Base-by-base conservation (phyloP, 2,888 invertebrate genomes). In the Macroteleia sp. region DNA sequence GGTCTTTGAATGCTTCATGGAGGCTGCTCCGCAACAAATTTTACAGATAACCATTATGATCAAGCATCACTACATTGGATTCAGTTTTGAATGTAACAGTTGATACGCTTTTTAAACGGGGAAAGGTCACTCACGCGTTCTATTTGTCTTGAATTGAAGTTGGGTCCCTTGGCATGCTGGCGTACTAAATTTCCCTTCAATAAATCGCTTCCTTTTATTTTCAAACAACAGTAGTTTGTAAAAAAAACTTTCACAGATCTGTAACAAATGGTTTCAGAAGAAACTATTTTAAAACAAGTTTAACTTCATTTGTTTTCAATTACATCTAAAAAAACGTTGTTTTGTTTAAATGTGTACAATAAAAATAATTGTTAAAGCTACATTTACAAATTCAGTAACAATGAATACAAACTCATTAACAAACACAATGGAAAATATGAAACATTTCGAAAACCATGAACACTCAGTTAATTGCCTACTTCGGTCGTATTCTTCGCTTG, bases 1-100 rank as follows among this genome's bases (percentile, higher is more conserved):
- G 83, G 94, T 96, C 41, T 94, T 96, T 85, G 96, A 96, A 90
- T 96, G 96, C 89, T 96, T 96, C 89, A 91, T 96, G 42, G 96
- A 96, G 91, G 95, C 96, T 0, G 96, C 96, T 0, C 96, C 96
- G 0, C 96, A 96, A 88, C 95, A 96, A 88, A 95, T 96, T 52
- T 90, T 96, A 74, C 96, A 96, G 90, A 92, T 95, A 28, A 94
- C 95, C 25, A 93, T 96, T 81, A 93, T 96, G 84, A 91, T 96
- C 52, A 92, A 92, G 28, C 93, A 94, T 62, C 92, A 93, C 39
- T 91, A 93, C 39, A 93, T 92, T 30, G 88, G 92, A 5, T 92
- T 94, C 76, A 93, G 86, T 70, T 80, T 90, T 71, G 85, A 93
- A 81, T 90, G 94, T 94, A 87, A 91, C 61, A n/a, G 59, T 46